Percentiles rank a stretch among this genome's conserved stretches.
Evolutionary conservation across 2,113 vertebrate genomes (phyloP).

Genomic region (Cepphus grylle): DNA sequence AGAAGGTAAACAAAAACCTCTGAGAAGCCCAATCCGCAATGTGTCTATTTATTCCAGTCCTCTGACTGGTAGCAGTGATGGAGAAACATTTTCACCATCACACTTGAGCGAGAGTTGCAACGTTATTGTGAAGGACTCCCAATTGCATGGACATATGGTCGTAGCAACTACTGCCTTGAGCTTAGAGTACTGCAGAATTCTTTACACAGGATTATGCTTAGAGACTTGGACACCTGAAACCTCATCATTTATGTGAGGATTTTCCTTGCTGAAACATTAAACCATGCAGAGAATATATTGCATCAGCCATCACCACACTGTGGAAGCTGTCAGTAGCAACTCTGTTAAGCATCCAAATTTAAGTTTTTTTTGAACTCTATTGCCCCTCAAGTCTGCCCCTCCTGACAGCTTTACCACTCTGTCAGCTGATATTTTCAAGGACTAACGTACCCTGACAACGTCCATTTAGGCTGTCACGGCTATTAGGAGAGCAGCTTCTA

Average conservation of each 20-base stretch:
- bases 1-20: background rate
- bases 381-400: background rate
- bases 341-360: background rate
- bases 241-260: background rate
- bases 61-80: background rate
- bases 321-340: background rate
- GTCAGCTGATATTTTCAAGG: background rate
- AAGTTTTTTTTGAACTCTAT: background rate
- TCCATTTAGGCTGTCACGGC: background rate
- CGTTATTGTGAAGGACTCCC: background rate
- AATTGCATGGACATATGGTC: background rate
- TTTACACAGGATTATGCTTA: background rate
- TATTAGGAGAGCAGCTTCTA: background rate
- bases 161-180: background rate
- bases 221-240: background rate
- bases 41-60: background rate
- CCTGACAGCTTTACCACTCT: background rate
- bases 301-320: background rate
- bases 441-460: background rate
- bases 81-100: background rate
- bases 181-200: background rate
- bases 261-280: background rate
- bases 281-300: background rate
- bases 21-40: background rate
- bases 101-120: accelerated